Evolutionary conservation across 2,888 invertebrate genomes (phyloP), one percentile per base, ranked within the genome.

Genomic region (Clivina fossor): DNA sequence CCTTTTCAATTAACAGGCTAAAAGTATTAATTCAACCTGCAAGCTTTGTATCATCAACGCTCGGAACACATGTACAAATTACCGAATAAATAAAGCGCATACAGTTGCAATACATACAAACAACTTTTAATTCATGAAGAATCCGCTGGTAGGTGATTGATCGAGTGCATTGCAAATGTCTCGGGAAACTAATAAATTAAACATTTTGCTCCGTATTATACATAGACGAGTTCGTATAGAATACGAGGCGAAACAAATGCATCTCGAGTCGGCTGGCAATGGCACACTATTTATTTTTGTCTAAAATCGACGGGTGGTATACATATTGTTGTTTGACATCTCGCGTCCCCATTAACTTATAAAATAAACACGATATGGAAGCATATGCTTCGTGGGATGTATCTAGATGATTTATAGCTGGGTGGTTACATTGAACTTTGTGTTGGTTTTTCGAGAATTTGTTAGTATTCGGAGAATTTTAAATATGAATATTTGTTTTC

Each of bases 101-200:
- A n/a, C n/a, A n/a, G n/a, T 30, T 11, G 30, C 13, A 3, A 8
- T 35, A 35, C n/a, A 35, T 38, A 38, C 28, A 7, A 38, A 24
- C 49, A 49, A 49, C 28, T 49, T 49, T 49, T 49, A 49, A 49
- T 49, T 30, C 49, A 28, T 16, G 49, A 38, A 40, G 37, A 28
- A 49, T 49, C 26, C 30, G 30, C 13, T 11, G 38, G 38, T 49
- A 49, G 28, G 49, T 49, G 49, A 49, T 49, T 49, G 49, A 49
- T 49, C 49, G 49, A 49, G 38, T 38, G 49, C 19, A 13, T 4
- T 30, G n/a, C 49, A 26, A 35, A 20, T 49, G 49, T 49, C 49
- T 38, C 49, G 38, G 38, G 49, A 30, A 49, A 40, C 38, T 49
- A 49, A 49, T 49, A 49, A 49, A 49, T 49, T 49, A 49, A 49